Percentiles rank a stretch among this genome's conserved stretches.
phyloP scores from a whole-genome alignment of 1,140 invertebrate genomes.

The Hyposmocoma kahamanoa region DNA sequence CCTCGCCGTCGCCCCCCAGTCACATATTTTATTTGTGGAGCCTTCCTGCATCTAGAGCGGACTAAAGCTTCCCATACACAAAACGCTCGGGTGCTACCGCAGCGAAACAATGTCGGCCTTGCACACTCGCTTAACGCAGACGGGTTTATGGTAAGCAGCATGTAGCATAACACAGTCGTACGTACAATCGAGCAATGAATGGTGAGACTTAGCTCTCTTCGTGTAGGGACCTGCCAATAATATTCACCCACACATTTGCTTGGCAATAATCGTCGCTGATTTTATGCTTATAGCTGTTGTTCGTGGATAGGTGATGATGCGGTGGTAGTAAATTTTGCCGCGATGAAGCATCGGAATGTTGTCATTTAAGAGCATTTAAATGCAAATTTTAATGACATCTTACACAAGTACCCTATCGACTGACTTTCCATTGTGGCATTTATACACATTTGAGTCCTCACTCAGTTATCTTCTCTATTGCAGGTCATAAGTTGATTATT shows the following conservation, averaged over 20 bases:
- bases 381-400: too few relatives aligned
- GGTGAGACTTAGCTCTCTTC: conserved; percentile 35
- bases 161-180: conserved; percentile 19
- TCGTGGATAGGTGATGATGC: conserved; percentile 26
- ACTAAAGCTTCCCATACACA: conserved; percentile 52
- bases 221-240: conserved; percentile 61
- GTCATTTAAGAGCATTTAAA: too few relatives aligned
- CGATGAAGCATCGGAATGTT: too few relatives aligned
- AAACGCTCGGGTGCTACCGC: conserved; percentile 12
- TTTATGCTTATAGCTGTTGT: conserved; percentile 48
- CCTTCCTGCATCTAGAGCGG: conserved; percentile 67
- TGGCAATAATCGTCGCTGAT: conserved; percentile 50
- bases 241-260: conserved; percentile 63
- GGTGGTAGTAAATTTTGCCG: conserved; percentile 31
- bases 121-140: neutral
- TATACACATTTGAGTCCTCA: too few relatives aligned
- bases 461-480: too few relatives aligned
- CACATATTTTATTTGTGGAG: conserved; percentile 73
- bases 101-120: neutral
- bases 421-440: too few relatives aligned
- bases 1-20: conserved; percentile 67
- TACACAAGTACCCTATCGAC: too few relatives aligned
- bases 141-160: neutral
- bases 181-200: conserved; percentile 24
- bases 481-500: too few relatives aligned